Evolutionary conservation across 2,797 vertebrate genomes (phyloP).

Genomic region (Scarus forsteni): DNA sequence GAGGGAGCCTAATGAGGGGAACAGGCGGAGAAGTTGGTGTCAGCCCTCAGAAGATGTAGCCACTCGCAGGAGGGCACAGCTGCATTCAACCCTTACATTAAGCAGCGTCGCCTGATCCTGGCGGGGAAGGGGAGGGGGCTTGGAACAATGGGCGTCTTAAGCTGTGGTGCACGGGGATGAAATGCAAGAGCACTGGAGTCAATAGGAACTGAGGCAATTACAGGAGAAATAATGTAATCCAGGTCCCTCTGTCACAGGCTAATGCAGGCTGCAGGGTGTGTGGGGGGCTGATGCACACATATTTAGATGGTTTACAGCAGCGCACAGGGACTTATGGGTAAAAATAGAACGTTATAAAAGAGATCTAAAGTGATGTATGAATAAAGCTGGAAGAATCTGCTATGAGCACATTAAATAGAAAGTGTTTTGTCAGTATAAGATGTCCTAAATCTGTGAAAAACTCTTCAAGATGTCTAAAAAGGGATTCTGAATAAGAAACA

Average conservation of each 20-base stretch:
- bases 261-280: background rate
- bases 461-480: too few relatives aligned
- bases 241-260: slow-evolving; percentile 1
- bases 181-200: slow-evolving; percentile 1
- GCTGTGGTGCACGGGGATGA: background rate
- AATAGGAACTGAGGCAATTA: background rate
- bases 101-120: background rate
- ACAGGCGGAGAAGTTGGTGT: slow-evolving; percentile 11
- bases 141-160: background rate
- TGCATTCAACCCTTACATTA: slow-evolving; percentile 8
- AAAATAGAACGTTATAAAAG: too few relatives aligned
- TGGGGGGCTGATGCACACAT: background rate
- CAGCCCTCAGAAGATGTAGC: slow-evolving; percentile 9
- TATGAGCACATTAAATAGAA: too few relatives aligned
- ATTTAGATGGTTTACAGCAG: background rate
- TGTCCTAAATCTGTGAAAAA: too few relatives aligned
- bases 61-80: slow-evolving; percentile 8
- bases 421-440: too few relatives aligned
- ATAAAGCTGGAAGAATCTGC: too few relatives aligned
- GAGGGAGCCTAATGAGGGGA: slow-evolving; percentile 14
- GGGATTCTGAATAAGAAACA: too few relatives aligned
- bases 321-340: background rate
- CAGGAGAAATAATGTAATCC: background rate
- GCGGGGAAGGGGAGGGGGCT: background rate
- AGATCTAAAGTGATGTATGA: too few relatives aligned